Evolutionary conservation across 2,797 vertebrate species (phyloP), one percentile per base, ranked within the genome.

Genomic region (Halcyon chelicuti): DNA sequence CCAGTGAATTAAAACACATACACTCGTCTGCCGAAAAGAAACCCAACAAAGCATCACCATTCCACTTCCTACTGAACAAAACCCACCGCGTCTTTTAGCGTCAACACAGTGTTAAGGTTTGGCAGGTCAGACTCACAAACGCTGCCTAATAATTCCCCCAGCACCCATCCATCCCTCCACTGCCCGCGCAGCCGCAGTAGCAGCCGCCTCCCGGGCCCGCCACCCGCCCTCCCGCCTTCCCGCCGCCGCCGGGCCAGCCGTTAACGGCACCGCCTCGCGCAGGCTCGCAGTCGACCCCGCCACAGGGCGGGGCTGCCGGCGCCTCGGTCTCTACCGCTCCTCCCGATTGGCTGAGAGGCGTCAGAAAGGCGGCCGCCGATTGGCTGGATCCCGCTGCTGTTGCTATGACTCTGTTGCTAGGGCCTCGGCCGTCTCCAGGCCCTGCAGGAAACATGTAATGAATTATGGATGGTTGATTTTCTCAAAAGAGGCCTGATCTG

Each of bases 371-470:
- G 97, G 86, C 52, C 92, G 70, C 82, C 96, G 97, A 99, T 99
- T 98, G 99, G 99, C 98, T 96, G 97, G 63, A 20, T 92, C 95
- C 95, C 94, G 94, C 98, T 97, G 98, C 98, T 97, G 99, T 99
- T 99, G 99, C 99, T 98, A 99, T 98, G 99, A 98, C 98, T 97
- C 98, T 97, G 99, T 99, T 99, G 99, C 99, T 99, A 99, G 97
- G 99, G 98, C 96, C 97, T 95, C 95, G 97, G 98, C 98, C 95
- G 98, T 98, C 98, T 98, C 97, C 84, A 97, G 98, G 98, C 98
- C 98, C 98, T 88, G 98, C 98, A 98, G 98, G 99, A 99, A 98
- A 98, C 98, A 97, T 98, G 98, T 98, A 96, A 99, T 99, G 99
- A 99, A 99, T 99, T 99, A 99, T 99, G 99, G 99, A 99, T 99